Evolutionary conservation across 2,113 vertebrate genomes (phyloP), one percentile per base, ranked within the genome.

Genomic region (Centropristis striata): DNA sequence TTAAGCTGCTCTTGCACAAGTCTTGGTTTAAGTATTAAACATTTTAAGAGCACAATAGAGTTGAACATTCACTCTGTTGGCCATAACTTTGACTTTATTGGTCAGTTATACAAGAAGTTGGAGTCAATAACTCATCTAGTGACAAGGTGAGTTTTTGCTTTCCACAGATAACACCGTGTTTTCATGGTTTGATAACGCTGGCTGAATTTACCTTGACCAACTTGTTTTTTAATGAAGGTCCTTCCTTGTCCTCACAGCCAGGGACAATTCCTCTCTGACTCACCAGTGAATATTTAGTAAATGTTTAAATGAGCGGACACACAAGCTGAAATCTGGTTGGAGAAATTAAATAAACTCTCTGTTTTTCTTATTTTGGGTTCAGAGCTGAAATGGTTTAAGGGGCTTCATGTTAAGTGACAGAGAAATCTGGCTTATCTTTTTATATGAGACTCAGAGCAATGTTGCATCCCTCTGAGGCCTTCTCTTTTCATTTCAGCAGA

Each of bases 51-150:
- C 50, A 54, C 13, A 42, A 3, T 2, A 37, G 1, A 47, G 86
- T 87, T 89, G 75, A 89, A 84, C 75, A 87, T 86, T 91, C 20
- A 86, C 85, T 85, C 66, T 47, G 36, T 63, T 61, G 32, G 21
- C 25, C 20, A n/a, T 75, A 81, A 75, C 51, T 65, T 50, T 54
- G 27, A 77, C 32, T 88, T 92, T 78, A 84, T 78, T 80, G 82
- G 54, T 23, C n/a, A 68, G 23, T 81, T 85, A 27, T 27, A 65
- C 5, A 28, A 77, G 66, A 27, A 75, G 1, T 39, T 9, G 18
- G 27, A 53, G 69, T 83, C 70, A 81, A 57, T 69, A 78, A 69
- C 71, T 74, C 39, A 55, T 82, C 44, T n/a, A 5, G 21, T 71
- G 53, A 70, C 68, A 58, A 37, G 49, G 55, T 12, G 15, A 81